These are phyloP conservation scores for Exephanes ischioxanthus DNA, from an alignment of 2,888 invertebrate species.

Conservation along the genomic window DNA sequence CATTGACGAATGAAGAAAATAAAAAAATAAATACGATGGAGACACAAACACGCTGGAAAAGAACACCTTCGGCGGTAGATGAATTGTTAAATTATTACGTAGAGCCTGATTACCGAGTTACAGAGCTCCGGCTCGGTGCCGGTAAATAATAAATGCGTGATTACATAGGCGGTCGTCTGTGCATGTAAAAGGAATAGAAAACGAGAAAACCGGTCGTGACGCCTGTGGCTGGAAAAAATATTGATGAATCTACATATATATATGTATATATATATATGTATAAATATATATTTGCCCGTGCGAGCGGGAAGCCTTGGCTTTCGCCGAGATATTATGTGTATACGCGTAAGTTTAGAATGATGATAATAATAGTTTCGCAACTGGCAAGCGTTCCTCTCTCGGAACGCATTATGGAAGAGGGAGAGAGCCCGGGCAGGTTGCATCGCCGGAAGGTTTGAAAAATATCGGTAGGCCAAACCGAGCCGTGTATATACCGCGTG, in stretches of 20 bases:
- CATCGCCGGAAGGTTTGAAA: slow-evolving; percentile 67
- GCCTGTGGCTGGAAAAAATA: slow-evolving; percentile 34
- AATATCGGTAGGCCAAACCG: slow-evolving; percentile 68
- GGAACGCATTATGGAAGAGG: slow-evolving; percentile 57
- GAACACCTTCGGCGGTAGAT: slow-evolving; percentile 10
- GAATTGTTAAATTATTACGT: slow-evolving; percentile 48
- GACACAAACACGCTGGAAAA: slow-evolving; percentile 5
- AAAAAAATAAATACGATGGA: slow-evolving; percentile 1
- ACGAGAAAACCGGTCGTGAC: slow-evolving; percentile 62
- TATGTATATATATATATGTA: slow-evolving; percentile 38
- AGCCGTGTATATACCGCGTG: slow-evolving; percentile 3
- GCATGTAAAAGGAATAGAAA: slow-evolving; percentile 44
- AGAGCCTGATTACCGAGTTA: slow-evolving; percentile 23
- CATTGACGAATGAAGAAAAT: slow-evolving; percentile 3
- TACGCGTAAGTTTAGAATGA: slow-evolving; percentile 45
- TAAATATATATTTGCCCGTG: slow-evolving; percentile 20
- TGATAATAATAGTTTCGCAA: slow-evolving; percentile 67
- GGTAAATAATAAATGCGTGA: slow-evolving; percentile 60
- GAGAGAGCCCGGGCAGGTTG: slow-evolving; percentile 66
- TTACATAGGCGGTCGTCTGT: slow-evolving; percentile 33
- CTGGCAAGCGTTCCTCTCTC: slow-evolving; percentile 50
- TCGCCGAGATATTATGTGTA: slow-evolving; percentile 38
- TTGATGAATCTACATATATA: slow-evolving; percentile 54
- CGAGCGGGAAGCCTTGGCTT: slow-evolving; percentile 37
- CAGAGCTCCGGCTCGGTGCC: slow-evolving; percentile 24